Evolutionary conservation across 2,113 vertebrate genomes (phyloP), one percentile per base, ranked within the genome.

Genomic region (Emydocephalus ijimae): DNA sequence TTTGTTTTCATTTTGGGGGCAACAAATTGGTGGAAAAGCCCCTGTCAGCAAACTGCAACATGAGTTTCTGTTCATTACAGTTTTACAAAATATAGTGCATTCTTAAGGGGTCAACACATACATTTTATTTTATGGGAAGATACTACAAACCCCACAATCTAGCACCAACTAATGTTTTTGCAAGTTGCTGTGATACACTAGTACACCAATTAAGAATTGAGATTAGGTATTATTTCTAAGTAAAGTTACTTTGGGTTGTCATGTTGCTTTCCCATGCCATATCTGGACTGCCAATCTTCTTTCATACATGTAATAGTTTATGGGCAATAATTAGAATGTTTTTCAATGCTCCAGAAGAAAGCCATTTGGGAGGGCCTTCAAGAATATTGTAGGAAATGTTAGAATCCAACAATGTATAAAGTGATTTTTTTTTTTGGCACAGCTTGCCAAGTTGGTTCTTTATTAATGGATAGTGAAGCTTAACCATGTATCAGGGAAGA

Each of bases 1-100:
- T 96, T 97, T 97, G 96, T 97, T 93, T 95, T 97, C 96, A 97
- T 97, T 97, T 96, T 93, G 87, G 89, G 95, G 45, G 48, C 26
- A 90, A 50, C 23, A 93, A 93, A 93, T 86, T 52, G 69, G 54
- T 54, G n/a, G 5, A 50, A 87, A 43, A 86, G n/a, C 15, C 52
- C 74, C 74, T 52, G 59, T 57, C 81, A 43, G 56, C n/a, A 64
- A 90, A 18, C 23, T n/a, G 20, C 45, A 14, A 43, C 52, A 87
- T 64, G 11, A 2, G 26, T 86, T 90, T 54, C 21, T 20, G 54
- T 74, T 89, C 56, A 61, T 89, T 81, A 69, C 69, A 85, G 29
- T 29, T 23, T 85, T 92, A 48, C 39, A 85, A 85, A 81, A 29
- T 50, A 64, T 21, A 21, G 8, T 52, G 12, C 43, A 34, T 12